phyloP scores from a whole-genome alignment of 2,113 vertebrate genomes.

The Pluvianellus socialis region DNA sequence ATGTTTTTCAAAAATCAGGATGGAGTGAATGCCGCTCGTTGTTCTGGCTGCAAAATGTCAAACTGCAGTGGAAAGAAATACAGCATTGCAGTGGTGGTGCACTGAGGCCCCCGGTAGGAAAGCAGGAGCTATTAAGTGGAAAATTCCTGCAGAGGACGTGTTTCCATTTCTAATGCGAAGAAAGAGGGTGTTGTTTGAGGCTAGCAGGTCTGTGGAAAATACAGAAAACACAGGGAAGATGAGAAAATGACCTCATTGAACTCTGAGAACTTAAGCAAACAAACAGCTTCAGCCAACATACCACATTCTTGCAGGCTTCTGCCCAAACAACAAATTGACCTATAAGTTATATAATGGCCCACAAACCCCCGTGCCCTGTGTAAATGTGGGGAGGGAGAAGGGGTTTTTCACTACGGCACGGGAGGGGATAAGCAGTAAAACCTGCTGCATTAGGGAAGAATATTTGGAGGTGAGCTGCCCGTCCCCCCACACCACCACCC shows the following conservation, averaged over 20 bases:
- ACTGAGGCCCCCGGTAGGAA: slow-evolving; percentile 78
- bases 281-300: slow-evolving; percentile 45
- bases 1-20: slow-evolving; percentile 23
- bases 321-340: slow-evolving; percentile 31
- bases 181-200: slow-evolving; percentile 82
- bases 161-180: slow-evolving; percentile 83
- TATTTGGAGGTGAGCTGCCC: neutral
- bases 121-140: slow-evolving; percentile 79
- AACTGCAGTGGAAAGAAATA: slow-evolving; percentile 82
- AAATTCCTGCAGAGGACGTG: slow-evolving; percentile 84
- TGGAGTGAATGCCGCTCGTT: slow-evolving; percentile 76
- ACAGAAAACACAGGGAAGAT: slow-evolving; percentile 77
- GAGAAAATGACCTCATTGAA: slow-evolving; percentile 79
- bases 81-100: slow-evolving; percentile 78
- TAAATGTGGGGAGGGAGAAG: neutral
- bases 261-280: slow-evolving; percentile 73
- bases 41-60: slow-evolving; percentile 77
- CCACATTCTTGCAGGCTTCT: slow-evolving; percentile 22
- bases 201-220: slow-evolving; percentile 77
- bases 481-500: neutral
- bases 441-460: neutral
- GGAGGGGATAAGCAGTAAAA: neutral
- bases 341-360: slow-evolving; percentile 19
- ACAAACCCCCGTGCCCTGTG: accelerated
- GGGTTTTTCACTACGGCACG: neutral